Evolutionary conservation across 2,888 invertebrate genomes (phyloP).

Genomic region (Calephelis perditalis): DNA sequence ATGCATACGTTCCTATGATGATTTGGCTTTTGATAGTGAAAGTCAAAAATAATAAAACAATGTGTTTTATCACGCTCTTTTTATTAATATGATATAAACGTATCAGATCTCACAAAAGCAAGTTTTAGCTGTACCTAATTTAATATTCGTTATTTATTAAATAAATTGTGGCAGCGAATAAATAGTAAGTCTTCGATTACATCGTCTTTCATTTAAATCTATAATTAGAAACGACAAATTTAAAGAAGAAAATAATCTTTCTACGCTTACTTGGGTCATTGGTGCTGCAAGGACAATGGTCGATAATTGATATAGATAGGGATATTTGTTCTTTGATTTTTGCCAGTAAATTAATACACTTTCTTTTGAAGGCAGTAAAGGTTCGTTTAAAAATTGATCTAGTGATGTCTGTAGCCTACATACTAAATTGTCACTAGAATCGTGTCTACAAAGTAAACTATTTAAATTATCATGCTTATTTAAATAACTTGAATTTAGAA

Average conservation of each 20-base stretch:
- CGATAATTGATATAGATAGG: slow-evolving; percentile 17
- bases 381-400: slow-evolving; percentile 7
- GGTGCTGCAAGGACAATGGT: slow-evolving; percentile 19
- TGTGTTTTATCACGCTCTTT: too few relatives aligned
- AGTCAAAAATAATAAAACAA: too few relatives aligned
- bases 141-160: neutral
- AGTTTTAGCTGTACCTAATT: too few relatives aligned
- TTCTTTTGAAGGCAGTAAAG: slow-evolving; percentile 5
- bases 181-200: slow-evolving; percentile 21
- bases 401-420: slow-evolving; percentile 12
- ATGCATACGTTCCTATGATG: too few relatives aligned
- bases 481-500: too few relatives aligned
- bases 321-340: slow-evolving; percentile 17
- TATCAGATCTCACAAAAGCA: too few relatives aligned
- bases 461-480: slow-evolving; percentile 16
- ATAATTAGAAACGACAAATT: slow-evolving; percentile 20
- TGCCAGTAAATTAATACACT: slow-evolving; percentile 15
- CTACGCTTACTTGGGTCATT: slow-evolving; percentile 23
- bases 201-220: slow-evolving; percentile 19
- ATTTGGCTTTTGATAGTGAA: too few relatives aligned
- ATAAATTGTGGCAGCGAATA: slow-evolving; percentile 10
- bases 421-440: neutral
- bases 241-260: slow-evolving; percentile 22
- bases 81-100: too few relatives aligned
- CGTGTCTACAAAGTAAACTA: slow-evolving; percentile 4